Percentiles rank a stretch among this genome's conserved stretches.
Conservation (phyloP, 2,888 invertebrate genomes). For the Pterostichus niger region DNA sequence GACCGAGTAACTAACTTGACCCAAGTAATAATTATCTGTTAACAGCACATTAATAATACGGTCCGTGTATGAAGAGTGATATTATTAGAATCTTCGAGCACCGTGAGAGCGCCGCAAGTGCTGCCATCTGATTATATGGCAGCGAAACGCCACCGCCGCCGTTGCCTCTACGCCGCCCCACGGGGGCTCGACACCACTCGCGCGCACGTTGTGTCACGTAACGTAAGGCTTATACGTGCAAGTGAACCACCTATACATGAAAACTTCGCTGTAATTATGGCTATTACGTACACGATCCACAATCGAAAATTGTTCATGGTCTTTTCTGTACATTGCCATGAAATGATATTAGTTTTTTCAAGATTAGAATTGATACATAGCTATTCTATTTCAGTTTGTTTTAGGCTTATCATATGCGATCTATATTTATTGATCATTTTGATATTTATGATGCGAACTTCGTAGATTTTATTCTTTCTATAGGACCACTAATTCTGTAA, state of each 20-base stretch:
- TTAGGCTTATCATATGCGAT: neutral
- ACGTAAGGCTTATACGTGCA: slow-evolving; percentile 43
- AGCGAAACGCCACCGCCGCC: slow-evolving; percentile 73
- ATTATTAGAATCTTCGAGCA: slow-evolving; percentile 73
- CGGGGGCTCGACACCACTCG: slow-evolving; percentile 19
- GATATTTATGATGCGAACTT: too few relatives aligned
- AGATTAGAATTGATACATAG: slow-evolving; percentile 19
- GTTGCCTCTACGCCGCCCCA: slow-evolving; percentile 62
- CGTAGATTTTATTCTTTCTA: too few relatives aligned
- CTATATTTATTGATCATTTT: too few relatives aligned
- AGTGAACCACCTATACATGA: slow-evolving; percentile 51
- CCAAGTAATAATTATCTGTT: slow-evolving; percentile 75
- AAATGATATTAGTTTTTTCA: slow-evolving; percentile 29
- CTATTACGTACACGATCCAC: slow-evolving; percentile 55
- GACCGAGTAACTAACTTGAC: slow-evolving; percentile 48
- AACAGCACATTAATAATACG: slow-evolving; percentile 77
- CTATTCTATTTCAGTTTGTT: slow-evolving; percentile 1
- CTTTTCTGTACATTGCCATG: slow-evolving; percentile 9
- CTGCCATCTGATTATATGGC: slow-evolving; percentile 77
- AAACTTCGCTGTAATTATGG: slow-evolving; percentile 52
- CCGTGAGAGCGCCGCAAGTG: slow-evolving; percentile 77
- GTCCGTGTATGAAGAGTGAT: slow-evolving; percentile 69
- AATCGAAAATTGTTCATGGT: slow-evolving; percentile 40
- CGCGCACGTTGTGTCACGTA: slow-evolving; percentile 38
- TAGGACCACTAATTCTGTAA: too few relatives aligned